Evolutionary conservation across 2,888 invertebrate genomes (phyloP).

Genomic region (Buathra laborator): DNA sequence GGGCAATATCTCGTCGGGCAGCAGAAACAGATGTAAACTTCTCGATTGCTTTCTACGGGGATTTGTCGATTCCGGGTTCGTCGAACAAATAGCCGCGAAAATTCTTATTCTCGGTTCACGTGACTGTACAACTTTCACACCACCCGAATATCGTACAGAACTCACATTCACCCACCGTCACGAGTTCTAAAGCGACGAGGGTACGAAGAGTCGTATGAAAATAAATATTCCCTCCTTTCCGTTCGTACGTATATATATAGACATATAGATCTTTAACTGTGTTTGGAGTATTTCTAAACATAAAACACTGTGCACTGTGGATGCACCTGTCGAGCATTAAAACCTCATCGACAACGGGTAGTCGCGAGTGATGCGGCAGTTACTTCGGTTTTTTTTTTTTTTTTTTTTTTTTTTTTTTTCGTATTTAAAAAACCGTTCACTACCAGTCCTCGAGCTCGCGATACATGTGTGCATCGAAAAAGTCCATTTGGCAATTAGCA

Average conservation of each 20-base stretch:
- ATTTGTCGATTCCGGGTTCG: too few relatives aligned
- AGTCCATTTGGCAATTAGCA: slow-evolving; percentile 55
- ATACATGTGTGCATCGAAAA: slow-evolving; percentile 4
- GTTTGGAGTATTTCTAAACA: slow-evolving; percentile 3
- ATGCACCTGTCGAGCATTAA: slow-evolving; percentile 50
- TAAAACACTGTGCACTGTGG: slow-evolving; percentile 21
- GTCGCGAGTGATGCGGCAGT: neutral
- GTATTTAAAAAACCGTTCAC: neutral
- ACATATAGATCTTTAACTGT: slow-evolving; percentile 9
- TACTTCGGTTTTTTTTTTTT: neutral
- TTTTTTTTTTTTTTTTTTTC: neutral
- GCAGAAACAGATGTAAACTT: neutral
- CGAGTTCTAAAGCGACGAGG: slow-evolving; percentile 9
- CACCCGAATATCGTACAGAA: neutral
- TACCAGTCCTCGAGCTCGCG: slow-evolving; percentile 4
- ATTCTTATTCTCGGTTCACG: too few relatives aligned
- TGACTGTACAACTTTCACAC: neutral
- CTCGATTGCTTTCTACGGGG: too few relatives aligned
- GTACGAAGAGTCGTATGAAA: slow-evolving; percentile 32
- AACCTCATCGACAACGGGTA: slow-evolving; percentile 37
- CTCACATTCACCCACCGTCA: neutral
- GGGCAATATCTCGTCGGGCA: neutral
- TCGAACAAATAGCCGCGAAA: too few relatives aligned
- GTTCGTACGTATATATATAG: neutral
- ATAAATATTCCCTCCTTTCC: slow-evolving; percentile 37